These are phyloP conservation scores for Condylura cristata DNA, from an alignment of 2,113 vertebrate genomes.

Conservation along the genomic window DNA sequence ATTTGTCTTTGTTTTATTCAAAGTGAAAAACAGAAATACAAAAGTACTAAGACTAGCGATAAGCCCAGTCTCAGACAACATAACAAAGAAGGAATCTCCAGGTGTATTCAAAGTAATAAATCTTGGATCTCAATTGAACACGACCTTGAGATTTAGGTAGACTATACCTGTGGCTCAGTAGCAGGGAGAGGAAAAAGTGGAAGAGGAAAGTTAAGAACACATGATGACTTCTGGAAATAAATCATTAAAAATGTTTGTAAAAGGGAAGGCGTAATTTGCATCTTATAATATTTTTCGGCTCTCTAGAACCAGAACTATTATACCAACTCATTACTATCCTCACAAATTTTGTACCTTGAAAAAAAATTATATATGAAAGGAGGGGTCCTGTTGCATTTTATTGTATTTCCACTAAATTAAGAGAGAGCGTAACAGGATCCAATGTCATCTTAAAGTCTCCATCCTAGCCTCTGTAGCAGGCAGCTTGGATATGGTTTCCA, in stretches of 20 bases:
- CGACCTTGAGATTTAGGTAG: neutral
- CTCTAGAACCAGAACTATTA: slow-evolving; percentile 7
- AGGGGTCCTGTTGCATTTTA: neutral
- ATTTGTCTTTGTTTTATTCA: neutral
- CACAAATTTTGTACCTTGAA: neutral
- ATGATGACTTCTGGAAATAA: slow-evolving; percentile 25
- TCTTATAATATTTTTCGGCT: neutral
- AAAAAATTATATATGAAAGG: neutral
- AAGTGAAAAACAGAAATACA: neutral
- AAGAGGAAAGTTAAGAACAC: neutral
- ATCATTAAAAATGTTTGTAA: neutral
- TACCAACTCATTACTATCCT: neutral
- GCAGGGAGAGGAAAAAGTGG: neutral
- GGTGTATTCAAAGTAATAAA: neutral
- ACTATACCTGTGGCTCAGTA: neutral
- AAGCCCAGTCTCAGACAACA: neutral
- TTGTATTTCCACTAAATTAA: slow-evolving; percentile 12
- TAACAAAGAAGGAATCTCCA: neutral
- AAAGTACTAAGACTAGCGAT: neutral
- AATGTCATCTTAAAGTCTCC: neutral
- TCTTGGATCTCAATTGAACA: neutral
- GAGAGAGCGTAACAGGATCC: neutral
- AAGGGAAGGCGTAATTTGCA: neutral
- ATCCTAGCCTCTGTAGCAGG: neutral
- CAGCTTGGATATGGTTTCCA: neutral